Conservation (phyloP, 2,888 invertebrate species). For the Apotomis turbidana region DNA sequence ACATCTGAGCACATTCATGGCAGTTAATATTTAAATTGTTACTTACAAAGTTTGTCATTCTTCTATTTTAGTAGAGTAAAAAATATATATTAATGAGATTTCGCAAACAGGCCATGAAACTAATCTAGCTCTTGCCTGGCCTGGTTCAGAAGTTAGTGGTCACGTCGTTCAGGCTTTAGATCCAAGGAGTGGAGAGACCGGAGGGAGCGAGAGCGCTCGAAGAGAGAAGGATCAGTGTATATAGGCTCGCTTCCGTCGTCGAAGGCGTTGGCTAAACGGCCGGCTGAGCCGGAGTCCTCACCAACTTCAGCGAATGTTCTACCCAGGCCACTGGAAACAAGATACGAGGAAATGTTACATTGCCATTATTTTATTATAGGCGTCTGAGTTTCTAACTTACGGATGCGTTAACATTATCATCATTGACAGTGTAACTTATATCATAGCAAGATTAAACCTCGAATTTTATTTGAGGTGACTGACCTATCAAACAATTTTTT, state of each 20-base stretch:
- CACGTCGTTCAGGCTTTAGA: slow-evolving; percentile 76
- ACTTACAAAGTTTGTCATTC: slow-evolving; percentile 21
- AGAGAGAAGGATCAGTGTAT: slow-evolving; percentile 95
- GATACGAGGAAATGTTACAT: background rate
- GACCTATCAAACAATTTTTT: too few species aligned
- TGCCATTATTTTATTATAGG: slow-evolving; percentile 13
- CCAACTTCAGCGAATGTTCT: slow-evolving; percentile 74
- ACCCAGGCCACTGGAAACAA: slow-evolving; percentile 70
- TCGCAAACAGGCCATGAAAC: slow-evolving; percentile 6
- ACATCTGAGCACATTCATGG: slow-evolving; percentile 68
- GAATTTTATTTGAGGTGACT: too few species aligned
- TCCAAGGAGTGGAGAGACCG: slow-evolving; percentile 87
- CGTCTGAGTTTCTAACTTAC: background rate
- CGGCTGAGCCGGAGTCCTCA: slow-evolving; percentile 77
- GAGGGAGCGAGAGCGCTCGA: slow-evolving; percentile 91
- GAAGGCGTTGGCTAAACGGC: slow-evolving; percentile 83
- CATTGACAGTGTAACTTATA: too few species aligned
- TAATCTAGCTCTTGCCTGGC: slow-evolving; percentile 20
- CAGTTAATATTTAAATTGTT: slow-evolving; percentile 52
- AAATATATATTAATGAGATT: slow-evolving; percentile 20
- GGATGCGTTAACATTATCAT: too few species aligned
- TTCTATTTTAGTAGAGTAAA: slow-evolving; percentile 28
- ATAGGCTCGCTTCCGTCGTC: slow-evolving; percentile 97
- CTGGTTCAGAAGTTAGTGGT: slow-evolving; percentile 43
- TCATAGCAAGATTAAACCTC: too few species aligned